phyloP scores from a whole-genome alignment of 1,140 invertebrate species.

The Drosophila ironensis region DNA sequence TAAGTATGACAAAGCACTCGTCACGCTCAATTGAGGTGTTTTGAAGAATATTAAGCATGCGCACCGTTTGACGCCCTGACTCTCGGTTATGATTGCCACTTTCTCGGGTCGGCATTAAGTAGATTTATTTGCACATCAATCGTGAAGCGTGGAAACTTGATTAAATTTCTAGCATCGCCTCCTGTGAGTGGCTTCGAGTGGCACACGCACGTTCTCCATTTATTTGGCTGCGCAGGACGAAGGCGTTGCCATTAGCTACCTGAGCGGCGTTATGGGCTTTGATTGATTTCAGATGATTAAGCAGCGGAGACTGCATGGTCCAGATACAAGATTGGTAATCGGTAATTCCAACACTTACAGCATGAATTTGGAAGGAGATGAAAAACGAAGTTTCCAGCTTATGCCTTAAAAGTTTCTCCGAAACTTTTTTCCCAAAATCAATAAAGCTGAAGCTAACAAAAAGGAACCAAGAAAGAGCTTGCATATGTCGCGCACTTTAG shows the following conservation, averaged over 20 bases:
- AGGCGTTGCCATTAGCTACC: constrained; percentile 41
- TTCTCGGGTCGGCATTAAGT: constrained; percentile 6
- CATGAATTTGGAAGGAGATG: background rate
- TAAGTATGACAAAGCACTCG: background rate
- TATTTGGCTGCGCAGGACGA: background rate
- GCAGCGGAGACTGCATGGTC: background rate
- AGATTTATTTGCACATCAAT: constrained; percentile 45
- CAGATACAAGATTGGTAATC: constrained; percentile 1
- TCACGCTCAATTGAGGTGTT: background rate
- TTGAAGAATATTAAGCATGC: constrained; percentile 23
- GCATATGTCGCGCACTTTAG: constrained; percentile 37
- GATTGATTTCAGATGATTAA: constrained; percentile 37
- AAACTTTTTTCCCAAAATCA: constrained; percentile 29
- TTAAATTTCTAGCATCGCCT: constrained; percentile 33
- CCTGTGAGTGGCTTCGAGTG: constrained; percentile 12
- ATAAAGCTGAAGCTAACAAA: constrained; percentile 19
- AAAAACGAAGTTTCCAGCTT: constrained; percentile 46
- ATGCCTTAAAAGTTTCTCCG: constrained; percentile 7
- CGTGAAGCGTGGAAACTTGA: constrained; percentile 21
- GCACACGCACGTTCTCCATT: constrained; percentile 38
- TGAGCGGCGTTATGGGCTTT: constrained; percentile 30
- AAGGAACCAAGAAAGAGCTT: constrained; percentile 27
- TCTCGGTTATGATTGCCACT: constrained; percentile 18
- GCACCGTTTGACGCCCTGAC: constrained; percentile 1
- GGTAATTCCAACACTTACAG: background rate